Evolutionary conservation across 2,888 invertebrate genomes (phyloP).

Genomic region (Drosophila acutilabella): DNA sequence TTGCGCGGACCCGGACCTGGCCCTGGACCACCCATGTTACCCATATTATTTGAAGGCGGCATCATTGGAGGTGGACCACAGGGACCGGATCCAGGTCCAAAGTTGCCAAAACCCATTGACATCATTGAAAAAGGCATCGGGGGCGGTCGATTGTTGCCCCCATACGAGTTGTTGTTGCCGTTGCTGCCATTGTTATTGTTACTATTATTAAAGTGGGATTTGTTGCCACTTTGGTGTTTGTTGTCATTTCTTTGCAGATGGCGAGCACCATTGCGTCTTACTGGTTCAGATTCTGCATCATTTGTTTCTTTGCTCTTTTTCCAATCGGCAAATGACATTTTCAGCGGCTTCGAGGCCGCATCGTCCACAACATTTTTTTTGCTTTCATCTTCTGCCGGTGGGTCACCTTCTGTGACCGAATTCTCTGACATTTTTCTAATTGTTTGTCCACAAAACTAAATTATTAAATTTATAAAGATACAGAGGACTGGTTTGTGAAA

Average conservation of each 20-base stretch:
- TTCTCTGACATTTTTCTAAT: slow-evolving; percentile 60
- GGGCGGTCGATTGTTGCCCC: slow-evolving; percentile 58
- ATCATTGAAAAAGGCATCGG: slow-evolving; percentile 61
- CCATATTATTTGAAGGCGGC: slow-evolving; percentile 30
- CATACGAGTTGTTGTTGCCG: slow-evolving; percentile 38
- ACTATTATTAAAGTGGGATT: slow-evolving; percentile 29
- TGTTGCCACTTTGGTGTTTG: slow-evolving; percentile 25
- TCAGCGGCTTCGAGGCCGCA: slow-evolving; percentile 29
- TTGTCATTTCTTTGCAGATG: slow-evolving; percentile 29
- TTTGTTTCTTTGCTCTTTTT: slow-evolving; percentile 67
- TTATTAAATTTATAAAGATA: slow-evolving; percentile 8
- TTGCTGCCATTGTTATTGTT: slow-evolving; percentile 32
- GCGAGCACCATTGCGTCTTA: slow-evolving; percentile 28
- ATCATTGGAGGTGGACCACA: slow-evolving; percentile 44
- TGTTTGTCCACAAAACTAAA: slow-evolving; percentile 18
- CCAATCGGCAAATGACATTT: slow-evolving; percentile 77
- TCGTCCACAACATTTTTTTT: slow-evolving; percentile 13
- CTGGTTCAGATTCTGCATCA: slow-evolving; percentile 16
- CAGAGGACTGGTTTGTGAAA: slow-evolving; percentile 24
- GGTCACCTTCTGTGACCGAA: slow-evolving; percentile 23
- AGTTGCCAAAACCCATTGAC: slow-evolving; percentile 59
- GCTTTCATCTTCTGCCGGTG: slow-evolving; percentile 9
- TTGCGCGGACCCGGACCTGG: slow-evolving; percentile 30
- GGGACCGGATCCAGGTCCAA: slow-evolving; percentile 47
- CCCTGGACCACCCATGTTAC: slow-evolving; percentile 29